A percentile compares a stretch with the other conserved stretches of the same genome.
These are phyloP conservation scores for Orthosia cruda DNA, from an alignment of 2,888 invertebrate species.

Conservation along the genomic window DNA sequence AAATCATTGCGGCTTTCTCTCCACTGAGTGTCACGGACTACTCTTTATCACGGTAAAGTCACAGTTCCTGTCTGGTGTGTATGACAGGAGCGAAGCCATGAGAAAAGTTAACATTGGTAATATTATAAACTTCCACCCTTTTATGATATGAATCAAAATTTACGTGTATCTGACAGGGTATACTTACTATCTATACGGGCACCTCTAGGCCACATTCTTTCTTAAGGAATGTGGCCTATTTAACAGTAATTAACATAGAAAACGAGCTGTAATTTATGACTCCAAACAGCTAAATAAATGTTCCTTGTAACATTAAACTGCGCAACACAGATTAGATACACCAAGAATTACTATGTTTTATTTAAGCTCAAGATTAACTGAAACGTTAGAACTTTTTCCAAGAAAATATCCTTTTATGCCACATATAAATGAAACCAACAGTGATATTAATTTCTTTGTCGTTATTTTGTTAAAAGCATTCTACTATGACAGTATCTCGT, in stretches of 20 bases:
- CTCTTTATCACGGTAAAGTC: too few species aligned
- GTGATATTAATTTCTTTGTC: constrained; percentile 15
- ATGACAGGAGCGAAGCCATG: too few species aligned
- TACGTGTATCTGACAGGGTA: too few species aligned
- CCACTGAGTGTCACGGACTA: too few species aligned
- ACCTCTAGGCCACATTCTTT: too few species aligned
- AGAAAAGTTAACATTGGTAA: too few species aligned
- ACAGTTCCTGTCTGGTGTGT: too few species aligned
- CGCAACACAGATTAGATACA: constrained; percentile 21
- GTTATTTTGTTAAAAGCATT: neutral
- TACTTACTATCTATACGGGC: too few species aligned
- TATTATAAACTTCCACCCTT: too few species aligned
- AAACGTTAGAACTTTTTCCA: constrained; percentile 20
- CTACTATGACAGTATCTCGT: neutral
- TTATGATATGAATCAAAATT: too few species aligned
- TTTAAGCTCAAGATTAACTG: constrained; percentile 15
- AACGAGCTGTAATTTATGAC: constrained; percentile 16
- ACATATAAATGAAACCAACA: constrained; percentile 12
- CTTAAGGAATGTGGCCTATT: neutral
- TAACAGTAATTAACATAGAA: too few species aligned
- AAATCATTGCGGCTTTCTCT: too few species aligned
- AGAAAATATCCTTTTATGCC: constrained; percentile 22
- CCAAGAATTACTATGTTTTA: constrained; percentile 11
- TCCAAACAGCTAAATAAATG: constrained; percentile 15
- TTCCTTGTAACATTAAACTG: constrained; percentile 21